Evolutionary conservation across 2,888 invertebrate species (phyloP), one percentile per base, ranked within the genome.

Genomic region (Mesorhabditis belari): DNA sequence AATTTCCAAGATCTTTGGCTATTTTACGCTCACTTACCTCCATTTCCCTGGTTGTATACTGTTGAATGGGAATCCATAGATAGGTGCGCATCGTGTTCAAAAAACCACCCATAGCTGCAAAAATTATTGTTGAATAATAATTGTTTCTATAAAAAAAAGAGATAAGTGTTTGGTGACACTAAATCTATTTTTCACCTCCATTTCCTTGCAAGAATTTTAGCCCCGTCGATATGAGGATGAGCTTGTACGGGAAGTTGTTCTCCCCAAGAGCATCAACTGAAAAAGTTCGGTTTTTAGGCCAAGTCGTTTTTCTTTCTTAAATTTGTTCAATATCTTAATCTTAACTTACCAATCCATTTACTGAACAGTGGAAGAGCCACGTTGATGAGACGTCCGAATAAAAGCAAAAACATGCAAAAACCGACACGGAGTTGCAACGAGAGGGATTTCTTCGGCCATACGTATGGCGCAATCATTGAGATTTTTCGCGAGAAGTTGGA

Each of bases 201-300:
- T 93, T 92, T 2, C 96, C 96, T 86, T 94, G 94, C 6, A 96
- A 85, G 82, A 95, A 93, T 83, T 93, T 92, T 74, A 96, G 87
- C 1, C 83, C 84, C 25, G 91, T 91, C 81, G 91, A 95, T 60
- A 90, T 87, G 21, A 92, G 82, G 60, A 98, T 88, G 74, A 88
- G 87, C 80, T 94, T 92, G 91, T 92, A 96, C 72, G 91, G 87
- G 82, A 90, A 93, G 49, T 53, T 59, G 5, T 61, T 66, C n/a
- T 60, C 63, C 19, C 88, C 86, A 82, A 92, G 85, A 77, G 90
- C 90, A 84, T 92, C 88, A 70, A 92, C 91, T 92, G 83, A 54
- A 85, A 84, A 29, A 49, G n/a, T n/a, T n/a, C n/a, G 35, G 17
- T 35, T n/a, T n/a, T n/a, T n/a, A n/a, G n/a, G n/a, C n/a, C n/a